Percentiles rank a stretch among this genome's conserved stretches.
phyloP scores from a whole-genome alignment of 2,113 vertebrate species.

The Ranitomeya variabilis region DNA sequence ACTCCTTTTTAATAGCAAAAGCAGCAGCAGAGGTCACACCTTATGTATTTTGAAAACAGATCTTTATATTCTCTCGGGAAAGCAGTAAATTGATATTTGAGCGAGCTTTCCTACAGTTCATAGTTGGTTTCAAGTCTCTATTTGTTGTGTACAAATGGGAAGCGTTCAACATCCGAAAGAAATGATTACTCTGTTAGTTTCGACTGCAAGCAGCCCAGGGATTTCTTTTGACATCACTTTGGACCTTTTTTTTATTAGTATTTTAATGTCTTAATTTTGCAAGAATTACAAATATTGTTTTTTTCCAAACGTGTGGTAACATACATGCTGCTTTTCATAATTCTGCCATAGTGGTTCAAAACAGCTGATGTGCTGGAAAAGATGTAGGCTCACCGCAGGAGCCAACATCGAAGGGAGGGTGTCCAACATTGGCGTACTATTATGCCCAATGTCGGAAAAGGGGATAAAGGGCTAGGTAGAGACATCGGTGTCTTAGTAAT shows the following conservation, averaged over 20 bases:
- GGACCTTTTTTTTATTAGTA: background rate
- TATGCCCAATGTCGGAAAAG: too few relatives aligned
- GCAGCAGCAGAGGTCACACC: background rate
- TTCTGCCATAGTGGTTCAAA: background rate
- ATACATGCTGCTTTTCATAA: too few relatives aligned
- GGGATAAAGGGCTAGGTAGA: too few relatives aligned
- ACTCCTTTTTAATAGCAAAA: background rate
- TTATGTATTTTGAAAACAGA: constrained; percentile 41
- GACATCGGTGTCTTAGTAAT: too few relatives aligned
- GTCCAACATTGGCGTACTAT: too few relatives aligned
- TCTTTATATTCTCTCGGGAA: constrained; percentile 39
- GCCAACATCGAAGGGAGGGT: too few relatives aligned
- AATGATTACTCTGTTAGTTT: background rate
- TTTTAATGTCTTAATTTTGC: background rate
- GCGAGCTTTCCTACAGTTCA: constrained; percentile 14
- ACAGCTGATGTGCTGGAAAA: too few relatives aligned
- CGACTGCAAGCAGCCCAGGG: background rate
- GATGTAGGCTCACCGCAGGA: too few relatives aligned
- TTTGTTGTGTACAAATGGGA: constrained; percentile 30
- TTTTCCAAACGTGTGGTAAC: background rate
- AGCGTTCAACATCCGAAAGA: background rate
- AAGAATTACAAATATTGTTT: background rate
- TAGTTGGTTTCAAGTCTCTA: constrained; percentile 38
- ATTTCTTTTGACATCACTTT: background rate
- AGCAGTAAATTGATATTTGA: constrained; percentile 41